Base-by-base conservation (phyloP, 2,797 vertebrate species). In the Cottoperca gobio region DNA sequence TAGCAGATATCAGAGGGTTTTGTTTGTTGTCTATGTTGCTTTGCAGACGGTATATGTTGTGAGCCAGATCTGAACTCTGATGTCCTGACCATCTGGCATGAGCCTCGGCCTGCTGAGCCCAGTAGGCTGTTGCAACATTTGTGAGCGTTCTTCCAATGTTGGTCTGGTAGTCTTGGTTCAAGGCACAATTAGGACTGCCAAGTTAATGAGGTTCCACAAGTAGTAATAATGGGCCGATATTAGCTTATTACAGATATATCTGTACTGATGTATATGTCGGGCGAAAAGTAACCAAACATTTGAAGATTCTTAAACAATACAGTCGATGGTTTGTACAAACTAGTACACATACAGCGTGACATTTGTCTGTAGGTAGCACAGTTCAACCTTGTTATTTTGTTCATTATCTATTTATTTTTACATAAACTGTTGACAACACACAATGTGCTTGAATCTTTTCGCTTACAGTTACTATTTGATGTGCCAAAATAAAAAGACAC, bases 1-100 rank as follows among this genome's bases (percentile, higher is more conserved):
- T 2, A 23, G 35, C 21, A 52, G 63, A 68, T 31, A 61, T 23
- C 23, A 14, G 28, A 64, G 35, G 68, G 52, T 60, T 74, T 50
- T 68, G 54, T 78, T 61, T 81, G 70, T 76, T 48, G 70, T 78
- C 8, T 23, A 0, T 79, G 62, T 54, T 70, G 12, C 63, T 78
- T 68, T 73, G 54, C 64, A 59, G 50, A 48, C 50, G 24, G 46
- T 73, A 26, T 45, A 73, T 75, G 50, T 76, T 74, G 54, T 61
- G 73, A 84, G 52, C 37, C 64, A 68, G 60, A 81, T 85, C 83
- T 82, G 76, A 78, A 86, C 79, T 72, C 79, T 62, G 61, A 82
- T 49, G 77, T 83, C 60, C 59, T 53, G 81, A 83, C 84, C 88
- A 90, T 86, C 85, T 91, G 88, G 79, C 84, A 69, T 55, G 46